A percentile compares a stretch with the other conserved stretches of the same genome.
These are phyloP conservation scores for Tenthredo amoena DNA, from an alignment of 2,888 invertebrate genomes.

Conservation along the genomic window DNA sequence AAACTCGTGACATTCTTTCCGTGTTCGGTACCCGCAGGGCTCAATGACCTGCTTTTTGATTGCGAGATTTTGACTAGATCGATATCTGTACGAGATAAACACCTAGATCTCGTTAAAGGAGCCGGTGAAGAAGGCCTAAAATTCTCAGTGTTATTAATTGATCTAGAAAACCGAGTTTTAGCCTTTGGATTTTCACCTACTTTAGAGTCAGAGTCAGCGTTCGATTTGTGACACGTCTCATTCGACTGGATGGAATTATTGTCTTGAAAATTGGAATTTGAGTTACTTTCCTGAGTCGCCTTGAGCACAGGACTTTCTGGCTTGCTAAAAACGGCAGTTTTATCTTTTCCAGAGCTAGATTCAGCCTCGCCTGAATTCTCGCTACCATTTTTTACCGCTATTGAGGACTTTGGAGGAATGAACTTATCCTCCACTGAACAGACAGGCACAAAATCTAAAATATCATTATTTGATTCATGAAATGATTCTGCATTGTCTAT, in stretches of 20 bases:
- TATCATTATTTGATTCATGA: background rate
- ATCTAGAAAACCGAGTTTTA: constrained; percentile 9
- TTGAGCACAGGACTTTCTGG: background rate
- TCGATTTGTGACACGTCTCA: background rate
- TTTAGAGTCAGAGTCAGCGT: background rate
- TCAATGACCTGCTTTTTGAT: constrained; percentile 14
- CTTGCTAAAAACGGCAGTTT: background rate
- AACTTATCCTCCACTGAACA: background rate
- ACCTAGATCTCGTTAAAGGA: background rate
- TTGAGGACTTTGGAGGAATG: background rate
- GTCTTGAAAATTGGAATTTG: background rate
- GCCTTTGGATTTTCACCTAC: background rate
- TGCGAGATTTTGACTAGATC: background rate
- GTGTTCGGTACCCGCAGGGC: background rate
- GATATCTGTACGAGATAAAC: background rate
- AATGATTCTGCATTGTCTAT: background rate
- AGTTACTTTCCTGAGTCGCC: background rate
- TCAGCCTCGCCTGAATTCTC: background rate
- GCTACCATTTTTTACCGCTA: background rate
- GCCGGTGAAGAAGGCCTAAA: constrained; percentile 1
- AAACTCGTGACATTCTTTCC: background rate
- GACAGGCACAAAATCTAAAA: background rate
- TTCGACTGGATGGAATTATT: background rate
- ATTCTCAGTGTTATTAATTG: background rate
- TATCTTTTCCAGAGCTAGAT: background rate